Percentiles rank a stretch among this genome's conserved stretches.
phyloP scores from a whole-genome alignment of 1,140 invertebrate species.

The Galleria mellonella region DNA sequence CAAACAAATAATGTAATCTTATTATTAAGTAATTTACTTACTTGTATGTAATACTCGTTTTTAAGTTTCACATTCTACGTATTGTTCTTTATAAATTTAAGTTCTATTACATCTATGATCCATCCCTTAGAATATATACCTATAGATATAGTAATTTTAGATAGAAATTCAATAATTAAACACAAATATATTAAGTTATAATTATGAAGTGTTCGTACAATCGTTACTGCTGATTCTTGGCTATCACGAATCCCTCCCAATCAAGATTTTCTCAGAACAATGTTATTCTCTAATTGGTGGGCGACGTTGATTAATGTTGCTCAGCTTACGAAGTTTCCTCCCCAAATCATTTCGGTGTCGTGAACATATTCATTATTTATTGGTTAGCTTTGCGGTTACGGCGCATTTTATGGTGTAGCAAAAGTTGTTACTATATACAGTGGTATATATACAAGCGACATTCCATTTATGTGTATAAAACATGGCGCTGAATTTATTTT shows the following conservation, averaged over 20 bases:
- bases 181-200: too few relatives aligned
- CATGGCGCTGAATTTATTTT: background rate
- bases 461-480: background rate
- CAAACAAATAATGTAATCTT: too few relatives aligned
- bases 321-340: constrained; percentile 22
- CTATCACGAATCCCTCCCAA: constrained; percentile 2
- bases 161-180: too few relatives aligned
- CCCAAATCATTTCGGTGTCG: constrained; percentile 36
- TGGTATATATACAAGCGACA: background rate
- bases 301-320: constrained; percentile 46
- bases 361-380: constrained; percentile 43
- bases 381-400: background rate
- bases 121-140: too few relatives aligned
- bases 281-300: constrained; percentile 53
- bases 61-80: too few relatives aligned
- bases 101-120: too few relatives aligned
- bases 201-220: background rate
- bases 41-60: too few relatives aligned
- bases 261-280: constrained; percentile 35
- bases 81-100: too few relatives aligned
- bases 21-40: too few relatives aligned
- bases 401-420: constrained; percentile 1
- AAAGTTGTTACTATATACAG: background rate
- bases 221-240: background rate
- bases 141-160: too few relatives aligned